Base-by-base conservation (phyloP, 2,888 invertebrate species). In the Diplazon laetatorius region DNA sequence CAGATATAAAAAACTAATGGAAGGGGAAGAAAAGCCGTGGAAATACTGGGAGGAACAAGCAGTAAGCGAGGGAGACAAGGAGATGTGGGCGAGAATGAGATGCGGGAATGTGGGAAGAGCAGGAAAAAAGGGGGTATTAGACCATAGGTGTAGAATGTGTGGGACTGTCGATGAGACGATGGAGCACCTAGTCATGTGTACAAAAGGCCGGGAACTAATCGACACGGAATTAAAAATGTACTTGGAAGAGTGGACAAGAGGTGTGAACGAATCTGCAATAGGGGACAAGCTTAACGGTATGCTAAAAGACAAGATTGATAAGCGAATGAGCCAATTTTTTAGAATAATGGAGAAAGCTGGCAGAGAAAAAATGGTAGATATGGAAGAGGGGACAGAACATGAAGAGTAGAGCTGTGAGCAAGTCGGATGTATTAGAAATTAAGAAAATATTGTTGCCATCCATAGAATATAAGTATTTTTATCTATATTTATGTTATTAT, bases 31-130 rank as follows among this genome's bases (percentile, higher is more conserved):
- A 1, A 14, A n/a, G n/a, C 57, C 55, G 0, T 48, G 59, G 50
- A 25, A 57, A 14, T 46, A 63, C 12, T 73, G 57, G 46, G n/a
- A 18, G 42, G 60, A 57, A 18, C 35, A 57, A 12, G 18, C 25
- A 10, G 14, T 55, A 10, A 62, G 22, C 1, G 52, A 25, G 30
- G 44, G 22, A 42, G 42, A 44, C 10, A 72, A 63, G 12, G 72
- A 70, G 42, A 22, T 14, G 8, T 72, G 44, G 62, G 72, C 72
- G 9, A 72, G 72, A 42, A 14, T 42, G 14, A 48, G 72, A 46
- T 72, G 72, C 10, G 44, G 63, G 4, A 73, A 65, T 12, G 25
- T 65, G 10, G 73, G 57, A 44, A 55, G 73, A 48, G 73, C 46
- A 9, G 59, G 57, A 18, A 65, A 73, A 18, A 73, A 48, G n/a